phyloP scores from a whole-genome alignment of 2,888 invertebrate genomes.

The Acanthosepion esculentum region DNA sequence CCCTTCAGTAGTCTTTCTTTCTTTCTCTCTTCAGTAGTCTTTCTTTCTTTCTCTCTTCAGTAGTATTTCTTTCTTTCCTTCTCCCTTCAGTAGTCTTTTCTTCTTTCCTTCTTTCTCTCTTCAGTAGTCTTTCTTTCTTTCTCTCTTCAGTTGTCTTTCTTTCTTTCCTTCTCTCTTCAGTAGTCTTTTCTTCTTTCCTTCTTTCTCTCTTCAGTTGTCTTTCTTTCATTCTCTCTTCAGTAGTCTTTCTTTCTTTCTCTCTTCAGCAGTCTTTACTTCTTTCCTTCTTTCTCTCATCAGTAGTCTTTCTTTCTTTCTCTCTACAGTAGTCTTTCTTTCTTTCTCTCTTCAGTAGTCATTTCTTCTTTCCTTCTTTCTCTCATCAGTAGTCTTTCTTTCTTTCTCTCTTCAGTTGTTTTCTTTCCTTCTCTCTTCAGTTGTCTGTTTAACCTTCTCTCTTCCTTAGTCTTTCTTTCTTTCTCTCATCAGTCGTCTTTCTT shows the following conservation, averaged over 20 bases:
- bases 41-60: not conserved
- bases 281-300: not conserved
- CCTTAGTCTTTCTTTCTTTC: too few species aligned
- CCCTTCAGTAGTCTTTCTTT: too few species aligned
- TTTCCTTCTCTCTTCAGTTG: not conserved
- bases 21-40: not conserved
- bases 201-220: not conserved
- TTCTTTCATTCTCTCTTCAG: not conserved
- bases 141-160: not conserved
- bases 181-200: too few species aligned
- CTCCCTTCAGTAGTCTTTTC: not conserved
- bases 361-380: not conserved
- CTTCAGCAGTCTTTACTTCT: not conserved
- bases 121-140: not conserved
- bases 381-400: not conserved
- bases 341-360: too few species aligned
- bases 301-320: not conserved
- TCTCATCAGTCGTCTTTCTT: too few species aligned
- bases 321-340: not conserved
- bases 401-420: not conserved
- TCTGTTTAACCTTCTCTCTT: not conserved
- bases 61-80: not conserved
- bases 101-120: not conserved
- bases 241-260: not conserved
- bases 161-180: not conserved